Conservation (phyloP, 1,140 invertebrate species). For the Bombus pascuorum region DNA sequence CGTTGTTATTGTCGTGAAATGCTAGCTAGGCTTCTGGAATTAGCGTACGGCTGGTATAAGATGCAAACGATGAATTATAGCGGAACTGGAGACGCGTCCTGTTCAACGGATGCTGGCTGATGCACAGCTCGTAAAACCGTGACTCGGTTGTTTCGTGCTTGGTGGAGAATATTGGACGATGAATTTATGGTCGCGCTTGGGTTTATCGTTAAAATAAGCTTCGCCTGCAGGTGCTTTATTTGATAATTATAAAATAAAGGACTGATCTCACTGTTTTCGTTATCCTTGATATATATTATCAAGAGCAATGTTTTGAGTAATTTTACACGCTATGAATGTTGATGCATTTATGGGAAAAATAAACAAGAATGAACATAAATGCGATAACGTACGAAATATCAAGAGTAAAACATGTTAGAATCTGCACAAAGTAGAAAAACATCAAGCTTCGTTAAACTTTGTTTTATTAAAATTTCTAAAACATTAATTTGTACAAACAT, state of each 20-base stretch:
- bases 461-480: too few relatives aligned
- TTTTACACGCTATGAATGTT: background rate
- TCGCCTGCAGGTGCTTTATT: background rate
- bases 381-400: too few relatives aligned
- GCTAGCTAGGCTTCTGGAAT: background rate
- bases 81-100: background rate
- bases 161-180: background rate
- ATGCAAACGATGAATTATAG: conserved; percentile 10
- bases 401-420: too few relatives aligned
- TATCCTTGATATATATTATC: background rate
- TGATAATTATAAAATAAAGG: background rate
- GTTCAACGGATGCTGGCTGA: background rate
- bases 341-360: background rate
- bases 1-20: background rate
- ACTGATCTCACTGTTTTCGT: background rate
- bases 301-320: background rate
- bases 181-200: background rate
- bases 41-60: background rate
- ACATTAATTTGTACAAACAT: too few relatives aligned
- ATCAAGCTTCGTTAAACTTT: too few relatives aligned
- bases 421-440: too few relatives aligned
- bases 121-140: background rate
- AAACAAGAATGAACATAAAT: background rate
- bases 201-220: background rate
- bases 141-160: background rate